These are phyloP conservation scores for Catocala sponsa DNA, from an alignment of 2,888 invertebrate species.

Conservation along the genomic window DNA sequence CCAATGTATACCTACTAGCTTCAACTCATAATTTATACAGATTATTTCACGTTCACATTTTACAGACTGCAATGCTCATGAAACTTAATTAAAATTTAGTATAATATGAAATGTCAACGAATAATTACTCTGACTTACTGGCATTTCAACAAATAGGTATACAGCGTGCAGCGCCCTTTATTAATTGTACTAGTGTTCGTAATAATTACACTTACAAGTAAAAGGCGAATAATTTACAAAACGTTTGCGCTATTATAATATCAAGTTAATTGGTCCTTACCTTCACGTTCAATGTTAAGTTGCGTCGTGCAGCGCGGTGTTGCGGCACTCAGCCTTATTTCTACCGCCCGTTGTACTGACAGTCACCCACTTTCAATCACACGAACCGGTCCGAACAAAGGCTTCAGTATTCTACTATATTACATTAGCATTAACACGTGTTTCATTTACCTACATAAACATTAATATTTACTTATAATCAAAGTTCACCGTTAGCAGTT, in stretches of 20 bases:
- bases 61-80: background rate
- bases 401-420: slow-evolving; percentile 62
- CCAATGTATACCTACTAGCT: background rate
- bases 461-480: slow-evolving; percentile 17
- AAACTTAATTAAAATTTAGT: slow-evolving; percentile 2
- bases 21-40: background rate
- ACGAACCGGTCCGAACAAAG: slow-evolving; percentile 75
- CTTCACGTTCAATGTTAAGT: slow-evolving; percentile 80
- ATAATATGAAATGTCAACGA: slow-evolving; percentile 16
- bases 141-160: slow-evolving; percentile 19
- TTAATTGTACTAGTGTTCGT: slow-evolving; percentile 20
- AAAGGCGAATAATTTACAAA: slow-evolving; percentile 53
- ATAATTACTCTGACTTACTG: slow-evolving; percentile 16
- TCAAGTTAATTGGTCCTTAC: slow-evolving; percentile 75
- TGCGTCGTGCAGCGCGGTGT: slow-evolving; percentile 61
- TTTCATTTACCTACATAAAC: slow-evolving; percentile 41
- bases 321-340: slow-evolving; percentile 63
- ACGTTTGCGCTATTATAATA: slow-evolving; percentile 63
- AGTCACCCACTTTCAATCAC: slow-evolving; percentile 82
- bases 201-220: slow-evolving; percentile 39
- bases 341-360: slow-evolving; percentile 61
- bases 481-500: slow-evolving; percentile 18
- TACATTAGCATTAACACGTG: slow-evolving; percentile 46
- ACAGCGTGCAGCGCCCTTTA: slow-evolving; percentile 12
- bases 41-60: slow-evolving; percentile 5